Evolutionary conservation across 2,888 invertebrate genomes (phyloP), one percentile per base, ranked within the genome.

Genomic region (Lochmaea capreae): DNA sequence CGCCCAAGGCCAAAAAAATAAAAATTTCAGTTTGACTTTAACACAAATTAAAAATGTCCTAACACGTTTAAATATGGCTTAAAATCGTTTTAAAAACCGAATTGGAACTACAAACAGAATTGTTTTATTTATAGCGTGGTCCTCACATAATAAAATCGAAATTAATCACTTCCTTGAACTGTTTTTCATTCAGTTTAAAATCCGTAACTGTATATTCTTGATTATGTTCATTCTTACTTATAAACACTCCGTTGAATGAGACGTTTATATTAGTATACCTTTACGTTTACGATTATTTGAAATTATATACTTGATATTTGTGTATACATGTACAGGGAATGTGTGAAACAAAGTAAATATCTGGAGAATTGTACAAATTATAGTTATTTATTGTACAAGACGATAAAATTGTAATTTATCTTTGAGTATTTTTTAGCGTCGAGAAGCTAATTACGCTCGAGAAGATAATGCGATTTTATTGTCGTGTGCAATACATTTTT

Each of bases 291-390:
- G 59, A 58, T 33, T 57, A n/a, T 10, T 43, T 33, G 18, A 46
- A 67, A 58, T 58, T 67, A 67, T 42, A 59, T 11, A 59, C 43
- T 59, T 67, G 58, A 59, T 46, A 46, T 42, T 59, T 67, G 12
- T 67, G 14, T 58, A 4, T 26, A 46, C 33, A 46, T 14, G 11
- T n/a, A 14, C 49, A 49, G 6, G 0, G 8, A 33, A 33, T 33
- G 8, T 33, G 5, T 33, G 33, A 33, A 33, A 33, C 33, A 6
- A 33, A 33, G 33, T 33, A 33, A 33, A 33, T 33, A 8, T 33
- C 33, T 33, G 33, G 6, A 1, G 33, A 33, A 33, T 33, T 33
- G 1, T 33, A 33, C 33, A 33, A 6, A n/a, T n/a, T n/a, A n/a
- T n/a, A n/a, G n/a, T n/a, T n/a, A n/a, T n/a, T n/a, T n/a, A n/a